Evolutionary conservation across 35 echinoderm and acorn worm genomes (phyloP).

Genomic region (Acanthaster planci): DNA sequence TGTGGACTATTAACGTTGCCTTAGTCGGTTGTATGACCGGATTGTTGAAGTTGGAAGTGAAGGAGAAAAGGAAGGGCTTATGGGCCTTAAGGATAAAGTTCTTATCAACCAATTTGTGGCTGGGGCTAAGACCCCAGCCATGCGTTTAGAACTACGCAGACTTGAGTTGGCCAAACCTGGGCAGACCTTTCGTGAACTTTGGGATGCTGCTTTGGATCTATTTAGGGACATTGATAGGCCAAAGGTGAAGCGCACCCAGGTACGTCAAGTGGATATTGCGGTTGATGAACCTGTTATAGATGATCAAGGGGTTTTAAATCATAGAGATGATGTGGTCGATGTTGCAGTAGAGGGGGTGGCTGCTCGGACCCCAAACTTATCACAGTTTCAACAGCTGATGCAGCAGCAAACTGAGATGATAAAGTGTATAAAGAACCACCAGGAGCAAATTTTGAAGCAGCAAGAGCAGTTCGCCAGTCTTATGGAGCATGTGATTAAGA

Average conservation of each 20-base stretch:
- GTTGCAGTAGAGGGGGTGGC: neutral
- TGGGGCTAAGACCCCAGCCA: neutral
- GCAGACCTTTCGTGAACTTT: neutral
- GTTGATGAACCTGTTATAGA: neutral
- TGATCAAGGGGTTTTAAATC: neutral
- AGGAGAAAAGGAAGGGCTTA: neutral
- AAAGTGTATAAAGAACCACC: neutral
- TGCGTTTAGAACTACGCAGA: neutral
- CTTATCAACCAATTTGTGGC: neutral
- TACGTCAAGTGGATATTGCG: too few species aligned
- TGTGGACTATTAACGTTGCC: neutral
- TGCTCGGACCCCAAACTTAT: too few species aligned
- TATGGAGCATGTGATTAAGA: neutral
- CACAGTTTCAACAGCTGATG: neutral
- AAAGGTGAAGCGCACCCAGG: too few species aligned
- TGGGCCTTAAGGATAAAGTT: neutral
- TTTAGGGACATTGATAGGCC: neutral
- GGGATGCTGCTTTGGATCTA: neutral
- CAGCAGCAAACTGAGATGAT: neutral
- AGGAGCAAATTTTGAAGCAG: neutral
- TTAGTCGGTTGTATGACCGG: neutral
- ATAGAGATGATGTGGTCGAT: neutral
- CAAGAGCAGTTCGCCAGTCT: neutral
- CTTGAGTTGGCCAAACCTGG: neutral
- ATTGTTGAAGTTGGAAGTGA: neutral